A percentile compares a stretch with the other conserved stretches of the same genome.
Evolutionary conservation across 2,888 invertebrate genomes (phyloP).

Genomic region (Chrysomela aeneicollis): DNA sequence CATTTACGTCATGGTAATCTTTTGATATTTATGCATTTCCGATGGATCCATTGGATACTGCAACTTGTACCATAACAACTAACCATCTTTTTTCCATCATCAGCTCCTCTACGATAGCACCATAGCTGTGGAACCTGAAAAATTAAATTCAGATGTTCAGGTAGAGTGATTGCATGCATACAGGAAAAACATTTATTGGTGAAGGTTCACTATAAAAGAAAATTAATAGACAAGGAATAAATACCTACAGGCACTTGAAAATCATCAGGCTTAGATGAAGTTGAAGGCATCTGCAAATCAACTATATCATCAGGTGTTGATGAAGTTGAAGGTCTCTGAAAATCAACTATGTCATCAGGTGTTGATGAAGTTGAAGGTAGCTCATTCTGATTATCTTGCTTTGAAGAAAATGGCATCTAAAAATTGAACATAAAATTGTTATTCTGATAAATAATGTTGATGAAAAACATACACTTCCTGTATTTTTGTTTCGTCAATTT

Average conservation of each 20-base stretch:
- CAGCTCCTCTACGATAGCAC: not conserved
- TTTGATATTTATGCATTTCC: not conserved
- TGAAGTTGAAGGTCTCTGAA: no score
- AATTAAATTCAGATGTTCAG: not conserved
- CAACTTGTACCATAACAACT: not conserved
- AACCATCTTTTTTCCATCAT: slow-evolving; percentile 1
- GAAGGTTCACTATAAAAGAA: not conserved
- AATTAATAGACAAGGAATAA: not conserved
- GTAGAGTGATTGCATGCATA: no score
- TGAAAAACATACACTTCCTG: not conserved
- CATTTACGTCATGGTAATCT: not conserved
- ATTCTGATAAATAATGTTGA: not conserved
- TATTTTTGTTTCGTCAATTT: not conserved
- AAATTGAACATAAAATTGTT: not conserved
- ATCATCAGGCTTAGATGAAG: not conserved
- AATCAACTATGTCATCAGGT: no score
- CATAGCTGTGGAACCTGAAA: not conserved
- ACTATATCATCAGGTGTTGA: not conserved
- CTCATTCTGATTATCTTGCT: not conserved
- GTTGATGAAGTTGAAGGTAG: not conserved
- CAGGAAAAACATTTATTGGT: no score
- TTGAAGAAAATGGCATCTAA: not conserved
- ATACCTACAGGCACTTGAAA: not conserved
- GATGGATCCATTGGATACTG: not conserved
- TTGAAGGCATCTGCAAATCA: not conserved